Evolutionary conservation across 2,888 invertebrate species (phyloP), one percentile per base, ranked within the genome.

Genomic region (Eristalinus sepulchralis): DNA sequence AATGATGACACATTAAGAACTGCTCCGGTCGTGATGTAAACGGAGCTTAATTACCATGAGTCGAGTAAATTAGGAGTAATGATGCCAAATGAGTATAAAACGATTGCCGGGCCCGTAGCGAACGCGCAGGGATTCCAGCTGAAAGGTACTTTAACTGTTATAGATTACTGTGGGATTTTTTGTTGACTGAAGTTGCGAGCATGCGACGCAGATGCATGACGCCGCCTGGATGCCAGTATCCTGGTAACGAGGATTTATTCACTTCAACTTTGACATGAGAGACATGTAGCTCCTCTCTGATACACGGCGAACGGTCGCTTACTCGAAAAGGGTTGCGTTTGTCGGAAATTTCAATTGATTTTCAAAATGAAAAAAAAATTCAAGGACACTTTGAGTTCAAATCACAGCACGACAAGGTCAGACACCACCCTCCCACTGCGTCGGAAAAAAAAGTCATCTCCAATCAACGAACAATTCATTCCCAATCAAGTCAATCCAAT

Each of bases 391-490:
- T 2, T 27, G 27, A 27, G 2, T n/a, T 2, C 2, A 13, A 39
- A 39, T n/a, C 39, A 55, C 53, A 2, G 20, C 53, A 53, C 8
- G 17, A 24, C 2, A 55, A 55, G 22, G 20, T 22, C 55, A 22
- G 20, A 22, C 55, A 55, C n/a, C n/a, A 24, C 3, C 10, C 11
- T 20, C 20, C 55, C n/a, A n/a, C n/a, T n/a, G n/a, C n/a, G n/a
- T n/a, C n/a, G n/a, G n/a, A n/a, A n/a, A 22, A 5, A 27, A 17
- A 22, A 77, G 20, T 33, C 33, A 24, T 11, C 36, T 27, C 13
- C 70, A 78, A 78, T 78, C 78, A 71, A 24, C 39, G 47, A 64
- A 57, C 64, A 78, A 78, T 78, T 71, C 64, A 70, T 64, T 78
- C 27, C 53, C 34, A 68, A 63, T 68, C 62, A 77, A 68, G 39